Conservation (phyloP, 2,113 vertebrate species). For the Dasyornis broadbenti region DNA sequence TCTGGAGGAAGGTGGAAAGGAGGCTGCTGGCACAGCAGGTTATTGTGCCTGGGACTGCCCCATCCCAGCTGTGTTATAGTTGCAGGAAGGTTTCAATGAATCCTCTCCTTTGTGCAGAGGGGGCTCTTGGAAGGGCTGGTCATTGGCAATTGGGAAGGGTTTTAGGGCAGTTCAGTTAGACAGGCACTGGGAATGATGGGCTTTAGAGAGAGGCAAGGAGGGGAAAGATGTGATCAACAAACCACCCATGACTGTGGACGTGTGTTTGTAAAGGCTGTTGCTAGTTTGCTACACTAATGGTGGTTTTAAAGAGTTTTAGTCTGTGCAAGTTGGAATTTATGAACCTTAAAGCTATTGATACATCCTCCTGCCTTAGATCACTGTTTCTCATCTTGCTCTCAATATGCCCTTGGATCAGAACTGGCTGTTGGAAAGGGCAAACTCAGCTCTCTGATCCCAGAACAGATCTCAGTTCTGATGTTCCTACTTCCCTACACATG, state of each 20-base stretch:
- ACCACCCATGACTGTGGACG: fast-evolving
- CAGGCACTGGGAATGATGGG: background rate
- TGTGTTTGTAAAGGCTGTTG: background rate
- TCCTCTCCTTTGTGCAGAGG: background rate
- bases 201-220: background rate
- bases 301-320: background rate
- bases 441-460: background rate
- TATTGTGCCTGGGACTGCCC: background rate
- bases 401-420: background rate
- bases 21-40: background rate
- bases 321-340: background rate
- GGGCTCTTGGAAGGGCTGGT: background rate
- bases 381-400: background rate
- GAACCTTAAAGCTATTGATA: background rate
- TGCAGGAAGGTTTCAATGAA: background rate
- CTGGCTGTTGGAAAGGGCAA: slow-evolving; percentile 10
- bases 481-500: slow-evolving; percentile 46
- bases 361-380: background rate
- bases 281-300: background rate
- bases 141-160: background rate
- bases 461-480: slow-evolving; percentile 25
- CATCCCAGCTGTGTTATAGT: background rate
- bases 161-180: background rate
- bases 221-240: background rate
- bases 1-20: background rate